Evolutionary conservation across 2,797 vertebrate species (phyloP), one percentile per base, ranked within the genome.

Genomic region (Molossus molossus): DNA sequence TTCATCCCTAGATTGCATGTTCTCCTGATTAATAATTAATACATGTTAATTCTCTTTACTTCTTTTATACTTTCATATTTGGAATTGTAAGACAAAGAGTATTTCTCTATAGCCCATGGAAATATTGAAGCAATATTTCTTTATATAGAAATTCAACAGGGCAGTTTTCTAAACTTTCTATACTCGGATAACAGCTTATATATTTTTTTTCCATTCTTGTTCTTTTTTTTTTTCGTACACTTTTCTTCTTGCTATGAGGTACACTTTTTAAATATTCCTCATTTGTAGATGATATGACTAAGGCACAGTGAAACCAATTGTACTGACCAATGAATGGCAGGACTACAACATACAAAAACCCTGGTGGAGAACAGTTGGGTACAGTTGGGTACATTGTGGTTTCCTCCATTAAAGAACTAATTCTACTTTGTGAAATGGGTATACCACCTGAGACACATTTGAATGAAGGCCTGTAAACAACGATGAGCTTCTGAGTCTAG

Each of bases 321-420:
- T 3, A 2, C 82, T 84, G 27, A 2, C 4, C 2, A 60, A 27
- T 37, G 79, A 75, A 25, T 48, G 11, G 1, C 18, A 91, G 25
- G 21, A 82, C 9, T 6, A 25, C 10, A 20, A 3, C 11, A 23
- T 69, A 1, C 23, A 15, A 72, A 3, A 2, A 37, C 0, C 21
- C 81, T 25, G 37, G 45, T 60, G 15, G 48, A 93, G 8, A 91
- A 53, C 4, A 2, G 15, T 0, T 9, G n/a, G 65, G 14, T 45
- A 29, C 29, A 76, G 12, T 29, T 53, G 70, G 5, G 15, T 2
- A n/a, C 53, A 14, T 14, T 37, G 3, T 57, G 9, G 9, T 58
- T 87, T 91, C 25, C 67, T 67, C 25, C 2, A 14, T 23, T 62
- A 70, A 83, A 25, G 15, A n/a, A 7, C 12, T 89, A 27, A 50